Evolutionary conservation across 2,113 vertebrate species (phyloP), one percentile per base, ranked within the genome.

Genomic region (Spea bombifrons): DNA sequence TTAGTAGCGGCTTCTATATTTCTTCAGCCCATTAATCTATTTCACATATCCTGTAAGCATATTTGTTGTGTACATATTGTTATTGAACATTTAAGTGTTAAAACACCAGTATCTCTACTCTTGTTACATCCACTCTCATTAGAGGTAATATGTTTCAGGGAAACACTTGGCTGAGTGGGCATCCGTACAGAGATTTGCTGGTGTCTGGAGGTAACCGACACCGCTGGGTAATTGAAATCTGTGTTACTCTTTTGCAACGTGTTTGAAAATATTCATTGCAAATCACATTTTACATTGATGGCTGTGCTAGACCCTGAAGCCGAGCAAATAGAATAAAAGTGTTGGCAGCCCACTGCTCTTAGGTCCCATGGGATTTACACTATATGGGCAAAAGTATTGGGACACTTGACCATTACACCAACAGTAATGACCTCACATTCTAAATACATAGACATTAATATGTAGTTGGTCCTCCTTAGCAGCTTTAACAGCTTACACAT

Each of bases 91-190:
- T 43, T 87, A 83, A 81, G 81, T 84, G 80, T 83, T 86, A 81
- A 45, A 86, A 81, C 82, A 88, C 88, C 82, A 79, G 49, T 84
- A 83, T 84, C 81, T 85, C 83, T 84, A 87, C 80, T 83, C 85
- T 84, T 82, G 77, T 86, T 88, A 83, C 30, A 84, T 83, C 79
- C 55, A 82, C 84, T 81, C 75, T 84, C 82, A 84, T 71, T 84
- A 81, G 77, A 86, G 78, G 71, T 13, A 84, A 7, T 48, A 7
- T 49, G 81, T 90, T 88, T 88, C 81, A 75, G 83, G 82, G 84
- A 86, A 89, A 78, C 86, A 75, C 73, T 86, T 83, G 81, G 67
- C 81, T 86, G 73, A 82, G 73, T 88, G 83, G 84, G 65, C 65
- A 84, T 82, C 84, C 85, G 71, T 48, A 69, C 61, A 78, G 83